Evolutionary conservation across 1,140 invertebrate genomes (phyloP).

Genomic region (Cephus cinctus): DNA sequence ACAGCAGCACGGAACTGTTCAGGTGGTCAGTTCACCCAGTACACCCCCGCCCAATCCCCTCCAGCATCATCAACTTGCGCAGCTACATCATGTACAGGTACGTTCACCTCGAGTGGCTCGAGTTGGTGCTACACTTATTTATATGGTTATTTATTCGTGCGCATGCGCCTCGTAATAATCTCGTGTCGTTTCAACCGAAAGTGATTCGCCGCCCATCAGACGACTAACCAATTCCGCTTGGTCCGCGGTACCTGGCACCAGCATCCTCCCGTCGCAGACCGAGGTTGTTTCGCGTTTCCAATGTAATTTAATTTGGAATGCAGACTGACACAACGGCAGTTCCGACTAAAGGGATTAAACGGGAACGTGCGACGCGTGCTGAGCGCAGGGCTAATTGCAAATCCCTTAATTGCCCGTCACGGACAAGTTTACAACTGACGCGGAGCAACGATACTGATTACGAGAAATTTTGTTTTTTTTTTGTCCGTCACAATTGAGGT

Average conservation of each 20-base stretch:
- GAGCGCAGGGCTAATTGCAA: slow-evolving; percentile 40
- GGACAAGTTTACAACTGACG: slow-evolving; percentile 29
- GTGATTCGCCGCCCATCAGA: too few species aligned
- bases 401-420: slow-evolving; percentile 44
- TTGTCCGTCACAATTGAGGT: too few species aligned
- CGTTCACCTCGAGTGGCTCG: slow-evolving; percentile 3
- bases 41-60: slow-evolving; percentile 51
- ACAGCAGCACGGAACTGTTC: slow-evolving; percentile 49
- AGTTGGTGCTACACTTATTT: too few species aligned
- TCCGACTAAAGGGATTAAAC: slow-evolving; percentile 37
- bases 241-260: too few species aligned
- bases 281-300: slow-evolving; percentile 23
- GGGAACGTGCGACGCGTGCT: slow-evolving; percentile 36
- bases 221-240: too few species aligned
- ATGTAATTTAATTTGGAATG: slow-evolving; percentile 42
- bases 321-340: slow-evolving; percentile 39
- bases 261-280: too few species aligned
- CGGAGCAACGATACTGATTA: too few species aligned
- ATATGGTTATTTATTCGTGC: too few species aligned
- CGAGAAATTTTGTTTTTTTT: too few species aligned
- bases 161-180: too few species aligned
- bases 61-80: slow-evolving; percentile 49
- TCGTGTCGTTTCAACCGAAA: too few species aligned
- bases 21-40: slow-evolving; percentile 49
- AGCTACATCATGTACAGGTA: slow-evolving; percentile 55